Evolutionary conservation across 1,140 invertebrate species (phyloP).

Genomic region (Drosophila bocki): DNA sequence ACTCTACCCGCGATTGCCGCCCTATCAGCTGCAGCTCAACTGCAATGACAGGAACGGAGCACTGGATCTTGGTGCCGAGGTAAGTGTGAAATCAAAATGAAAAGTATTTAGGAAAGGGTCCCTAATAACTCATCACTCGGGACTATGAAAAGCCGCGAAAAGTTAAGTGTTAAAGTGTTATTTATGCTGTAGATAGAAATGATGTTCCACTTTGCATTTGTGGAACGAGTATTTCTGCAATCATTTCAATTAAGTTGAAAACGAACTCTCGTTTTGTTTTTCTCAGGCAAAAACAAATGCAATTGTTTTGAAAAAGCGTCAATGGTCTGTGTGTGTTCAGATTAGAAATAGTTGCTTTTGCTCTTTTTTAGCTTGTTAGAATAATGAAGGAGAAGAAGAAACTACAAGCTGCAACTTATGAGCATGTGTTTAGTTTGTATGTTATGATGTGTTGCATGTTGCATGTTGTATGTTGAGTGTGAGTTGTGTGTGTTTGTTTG

Average conservation of each 20-base stretch:
- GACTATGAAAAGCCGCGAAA: conserved; percentile 41
- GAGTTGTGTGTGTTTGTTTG: conserved; percentile 43
- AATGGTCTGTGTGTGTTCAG: conserved; percentile 42
- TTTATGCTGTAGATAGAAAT: conserved; percentile 53
- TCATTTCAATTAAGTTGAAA: conserved; percentile 50
- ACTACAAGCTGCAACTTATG: conserved; percentile 70
- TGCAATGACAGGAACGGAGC: conserved; percentile 25
- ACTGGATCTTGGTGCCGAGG: conserved; percentile 14
- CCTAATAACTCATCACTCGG: conserved; percentile 24
- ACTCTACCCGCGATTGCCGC: conserved; percentile 9
- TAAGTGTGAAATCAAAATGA: conserved; percentile 21
- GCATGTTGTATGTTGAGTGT: conserved; percentile 30
- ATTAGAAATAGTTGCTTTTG: conserved; percentile 56
- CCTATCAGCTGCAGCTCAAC: conserved; percentile 63
- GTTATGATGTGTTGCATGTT: conserved; percentile 19
- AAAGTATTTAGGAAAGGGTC: conserved; percentile 48
- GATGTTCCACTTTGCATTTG: conserved; percentile 58
- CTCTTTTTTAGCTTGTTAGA: conserved; percentile 51
- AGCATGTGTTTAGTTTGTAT: conserved; percentile 42
- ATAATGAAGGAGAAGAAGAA: conserved; percentile 74
- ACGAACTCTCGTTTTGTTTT: conserved; percentile 57
- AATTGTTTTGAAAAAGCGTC: conserved; percentile 80
- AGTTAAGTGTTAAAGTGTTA: conserved; percentile 57
- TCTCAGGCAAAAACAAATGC: conserved; percentile 76
- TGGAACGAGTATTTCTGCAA: conserved; percentile 72